Evolutionary conservation across 2,113 vertebrate genomes (phyloP).

Genomic region (Penelope pileata): DNA sequence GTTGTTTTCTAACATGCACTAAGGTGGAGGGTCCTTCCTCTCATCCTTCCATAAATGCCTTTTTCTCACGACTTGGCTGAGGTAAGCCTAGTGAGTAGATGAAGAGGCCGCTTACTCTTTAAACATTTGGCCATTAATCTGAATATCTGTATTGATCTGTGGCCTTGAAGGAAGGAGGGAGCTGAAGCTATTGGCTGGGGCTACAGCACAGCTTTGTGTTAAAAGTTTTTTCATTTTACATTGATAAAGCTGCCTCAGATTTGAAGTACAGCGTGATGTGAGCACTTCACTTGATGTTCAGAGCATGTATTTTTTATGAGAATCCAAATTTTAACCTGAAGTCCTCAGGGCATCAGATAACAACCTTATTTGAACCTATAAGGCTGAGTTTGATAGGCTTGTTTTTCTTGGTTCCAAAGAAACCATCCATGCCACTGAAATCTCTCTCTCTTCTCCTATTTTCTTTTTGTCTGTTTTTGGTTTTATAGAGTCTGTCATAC

Average conservation of each 20-base stretch:
- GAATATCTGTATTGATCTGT: not conserved
- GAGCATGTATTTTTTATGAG: conserved; percentile 27
- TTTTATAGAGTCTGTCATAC: conserved; percentile 91
- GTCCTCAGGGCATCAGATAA: not conserved
- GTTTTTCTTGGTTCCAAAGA: not conserved
- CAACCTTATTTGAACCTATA: conserved; percentile 7
- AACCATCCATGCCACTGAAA: not conserved
- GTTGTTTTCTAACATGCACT: accelerated
- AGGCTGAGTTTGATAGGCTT: not conserved
- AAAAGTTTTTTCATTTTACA: not conserved
- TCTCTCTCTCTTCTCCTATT: not conserved
- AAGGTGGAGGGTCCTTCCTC: not conserved
- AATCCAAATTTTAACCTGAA: conserved; percentile 1
- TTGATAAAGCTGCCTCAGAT: not conserved
- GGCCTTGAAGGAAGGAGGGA: not conserved
- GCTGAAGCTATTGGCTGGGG: not conserved
- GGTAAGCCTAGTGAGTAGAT: not conserved
- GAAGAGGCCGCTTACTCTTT: not conserved
- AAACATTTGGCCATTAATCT: not conserved
- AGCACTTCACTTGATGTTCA: not conserved
- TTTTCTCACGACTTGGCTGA: not conserved
- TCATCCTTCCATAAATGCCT: not conserved
- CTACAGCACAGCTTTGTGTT: not conserved
- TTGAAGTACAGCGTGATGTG: not conserved
- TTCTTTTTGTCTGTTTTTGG: conserved; percentile 5